phyloP scores from a whole-genome alignment of 2,113 vertebrate species.

The Malurus melanocephalus region DNA sequence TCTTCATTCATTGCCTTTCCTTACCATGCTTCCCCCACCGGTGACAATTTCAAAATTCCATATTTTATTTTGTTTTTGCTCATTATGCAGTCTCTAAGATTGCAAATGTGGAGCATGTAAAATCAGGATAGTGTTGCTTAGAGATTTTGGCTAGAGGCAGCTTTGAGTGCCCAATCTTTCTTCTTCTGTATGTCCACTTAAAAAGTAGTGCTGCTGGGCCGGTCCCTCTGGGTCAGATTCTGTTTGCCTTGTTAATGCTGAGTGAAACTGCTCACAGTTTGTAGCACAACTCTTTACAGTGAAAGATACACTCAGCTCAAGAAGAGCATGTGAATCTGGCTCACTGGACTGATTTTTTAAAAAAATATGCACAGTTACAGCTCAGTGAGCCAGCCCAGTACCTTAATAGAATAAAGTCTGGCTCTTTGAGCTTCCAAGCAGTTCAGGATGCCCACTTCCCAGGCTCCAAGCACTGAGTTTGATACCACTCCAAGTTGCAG shows the following conservation, averaged over 20 bases:
- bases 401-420: neutral
- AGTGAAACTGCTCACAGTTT: neutral
- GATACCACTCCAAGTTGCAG: slow-evolving; percentile 25
- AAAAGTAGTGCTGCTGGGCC: neutral
- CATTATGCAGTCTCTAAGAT: neutral
- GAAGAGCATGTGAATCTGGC: neutral
- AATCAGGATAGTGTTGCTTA: neutral
- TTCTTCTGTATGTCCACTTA: neutral
- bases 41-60: neutral
- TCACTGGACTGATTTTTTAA: neutral
- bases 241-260: neutral
- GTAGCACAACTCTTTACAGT: neutral
- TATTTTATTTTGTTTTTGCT: neutral
- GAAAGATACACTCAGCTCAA: neutral
- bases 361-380: neutral
- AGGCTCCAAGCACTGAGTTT: neutral
- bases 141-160: neutral
- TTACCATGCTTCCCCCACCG: neutral
- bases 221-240: neutral
- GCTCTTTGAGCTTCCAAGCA: neutral
- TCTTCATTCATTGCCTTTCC: neutral
- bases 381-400: neutral
- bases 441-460: slow-evolving; percentile 1
- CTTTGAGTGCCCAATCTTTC: neutral
- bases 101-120: neutral